phyloP scores from a whole-genome alignment of 2,888 invertebrate species.

The Napeogenes inachia region DNA sequence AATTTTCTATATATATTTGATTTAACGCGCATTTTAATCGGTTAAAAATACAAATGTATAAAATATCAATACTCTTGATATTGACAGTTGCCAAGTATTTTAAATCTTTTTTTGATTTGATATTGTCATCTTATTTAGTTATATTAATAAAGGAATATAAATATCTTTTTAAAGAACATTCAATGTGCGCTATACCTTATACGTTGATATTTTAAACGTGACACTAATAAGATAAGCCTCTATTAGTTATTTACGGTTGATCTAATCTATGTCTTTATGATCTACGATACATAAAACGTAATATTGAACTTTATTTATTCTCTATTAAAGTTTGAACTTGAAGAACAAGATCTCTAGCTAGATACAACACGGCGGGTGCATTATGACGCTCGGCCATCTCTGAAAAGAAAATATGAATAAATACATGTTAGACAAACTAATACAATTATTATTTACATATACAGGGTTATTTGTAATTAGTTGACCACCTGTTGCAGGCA shows the following conservation, averaged over 20 bases:
- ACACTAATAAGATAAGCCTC: slow-evolving; percentile 16
- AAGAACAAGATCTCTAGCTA: slow-evolving; percentile 90
- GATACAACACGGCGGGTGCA: slow-evolving; percentile 86
- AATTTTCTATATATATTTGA: background rate
- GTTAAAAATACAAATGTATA: too few species aligned
- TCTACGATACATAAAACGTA: slow-evolving; percentile 12
- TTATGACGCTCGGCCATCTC: slow-evolving; percentile 99
- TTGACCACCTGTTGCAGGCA: too few species aligned
- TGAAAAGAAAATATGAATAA: slow-evolving; percentile 60
- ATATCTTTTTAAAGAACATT: background rate
- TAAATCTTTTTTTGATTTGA: too few species aligned
- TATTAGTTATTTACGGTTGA: slow-evolving; percentile 13
- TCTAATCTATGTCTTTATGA: slow-evolving; percentile 22
- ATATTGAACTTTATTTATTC: slow-evolving; percentile 82
- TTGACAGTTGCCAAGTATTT: too few species aligned
- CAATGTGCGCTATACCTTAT: slow-evolving; percentile 20
- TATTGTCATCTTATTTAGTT: too few species aligned
- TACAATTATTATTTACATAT: background rate
- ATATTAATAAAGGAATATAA: background rate
- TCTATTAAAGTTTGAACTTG: slow-evolving; percentile 95
- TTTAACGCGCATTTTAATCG: too few species aligned
- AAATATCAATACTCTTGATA: too few species aligned
- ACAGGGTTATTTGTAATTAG: background rate
- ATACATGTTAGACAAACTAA: background rate
- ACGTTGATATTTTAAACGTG: slow-evolving; percentile 8